Percentiles rank a stretch among this genome's conserved stretches.
Evolutionary conservation across 2,113 vertebrate species (phyloP).

Genomic region (Pimephales promelas): DNA sequence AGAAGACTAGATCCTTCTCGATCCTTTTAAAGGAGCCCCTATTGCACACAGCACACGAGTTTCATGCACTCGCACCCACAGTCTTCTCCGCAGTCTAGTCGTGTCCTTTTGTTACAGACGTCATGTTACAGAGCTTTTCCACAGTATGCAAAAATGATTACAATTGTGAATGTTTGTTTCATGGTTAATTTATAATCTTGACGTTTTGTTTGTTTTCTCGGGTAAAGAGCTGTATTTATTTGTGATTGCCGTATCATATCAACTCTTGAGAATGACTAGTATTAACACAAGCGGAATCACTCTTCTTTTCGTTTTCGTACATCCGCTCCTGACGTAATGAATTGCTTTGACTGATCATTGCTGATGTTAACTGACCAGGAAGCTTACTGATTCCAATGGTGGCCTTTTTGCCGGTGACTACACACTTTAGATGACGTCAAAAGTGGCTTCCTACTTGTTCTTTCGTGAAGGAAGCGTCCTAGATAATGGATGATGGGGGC

Average conservation of each 20-base stretch:
- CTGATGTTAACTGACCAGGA: constrained; percentile 62
- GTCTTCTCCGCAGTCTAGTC: constrained; percentile 60
- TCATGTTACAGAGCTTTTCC: constrained; percentile 65
- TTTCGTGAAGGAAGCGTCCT: constrained; percentile 62
- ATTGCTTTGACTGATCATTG: constrained; percentile 54
- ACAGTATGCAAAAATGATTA: constrained; percentile 72
- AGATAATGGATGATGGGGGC: constrained; percentile 60
- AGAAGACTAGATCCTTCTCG: background rate
- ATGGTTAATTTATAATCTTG: constrained; percentile 81
- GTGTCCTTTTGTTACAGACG: constrained; percentile 64
- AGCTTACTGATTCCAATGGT: constrained; percentile 64
- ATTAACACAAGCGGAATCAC: constrained; percentile 64
- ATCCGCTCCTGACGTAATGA: constrained; percentile 36
- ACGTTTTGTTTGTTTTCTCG: constrained; percentile 67
- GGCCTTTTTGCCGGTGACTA: constrained; percentile 70
- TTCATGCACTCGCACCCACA: constrained; percentile 68
- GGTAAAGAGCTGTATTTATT: constrained; percentile 78
- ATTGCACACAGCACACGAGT: constrained; percentile 39
- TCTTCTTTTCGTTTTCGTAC: constrained; percentile 56
- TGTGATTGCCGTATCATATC: constrained; percentile 71
- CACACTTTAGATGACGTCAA: constrained; percentile 73
- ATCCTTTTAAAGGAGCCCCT: constrained; percentile 27
- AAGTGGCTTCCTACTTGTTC: constrained; percentile 70
- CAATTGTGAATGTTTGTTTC: constrained; percentile 71
- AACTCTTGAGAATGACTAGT: constrained; percentile 69